Evolutionary conservation across 2,113 vertebrate species (phyloP).

Genomic region (Alethe diademata): DNA sequence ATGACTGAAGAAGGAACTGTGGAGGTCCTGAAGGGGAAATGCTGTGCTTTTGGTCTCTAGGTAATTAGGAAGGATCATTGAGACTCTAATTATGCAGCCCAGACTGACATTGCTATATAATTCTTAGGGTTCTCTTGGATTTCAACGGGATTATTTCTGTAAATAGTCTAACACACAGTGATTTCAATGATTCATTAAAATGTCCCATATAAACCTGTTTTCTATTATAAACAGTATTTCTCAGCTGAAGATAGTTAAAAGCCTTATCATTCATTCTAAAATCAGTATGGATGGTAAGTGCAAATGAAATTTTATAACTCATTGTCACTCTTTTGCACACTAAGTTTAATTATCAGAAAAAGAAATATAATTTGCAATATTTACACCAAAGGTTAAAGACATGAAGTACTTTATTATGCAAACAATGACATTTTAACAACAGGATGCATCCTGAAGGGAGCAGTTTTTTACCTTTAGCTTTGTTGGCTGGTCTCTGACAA

Average conservation of each 20-base stretch:
- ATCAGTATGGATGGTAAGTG: neutral
- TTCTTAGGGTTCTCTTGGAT: neutral
- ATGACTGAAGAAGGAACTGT: neutral
- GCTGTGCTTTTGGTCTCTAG: neutral
- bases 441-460: neutral
- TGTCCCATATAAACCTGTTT: neutral
- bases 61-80: neutral
- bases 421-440: constrained; percentile 27
- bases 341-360: constrained; percentile 40
- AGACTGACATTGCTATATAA: neutral
- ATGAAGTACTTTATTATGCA: constrained; percentile 3
- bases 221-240: neutral
- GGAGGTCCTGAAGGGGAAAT: neutral
- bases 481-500: neutral
- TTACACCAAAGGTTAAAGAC: constrained; percentile 34
- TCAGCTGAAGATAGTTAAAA: neutral
- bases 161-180: neutral
- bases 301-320: constrained; percentile 31
- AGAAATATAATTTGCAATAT: neutral
- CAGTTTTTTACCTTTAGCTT: neutral
- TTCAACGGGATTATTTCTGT: neutral
- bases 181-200: neutral
- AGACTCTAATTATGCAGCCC: neutral
- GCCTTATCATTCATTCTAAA: neutral
- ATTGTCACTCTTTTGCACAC: neutral